Evolutionary conservation across 1,140 invertebrate genomes (phyloP).

Genomic region (Arion vulgaris): DNA sequence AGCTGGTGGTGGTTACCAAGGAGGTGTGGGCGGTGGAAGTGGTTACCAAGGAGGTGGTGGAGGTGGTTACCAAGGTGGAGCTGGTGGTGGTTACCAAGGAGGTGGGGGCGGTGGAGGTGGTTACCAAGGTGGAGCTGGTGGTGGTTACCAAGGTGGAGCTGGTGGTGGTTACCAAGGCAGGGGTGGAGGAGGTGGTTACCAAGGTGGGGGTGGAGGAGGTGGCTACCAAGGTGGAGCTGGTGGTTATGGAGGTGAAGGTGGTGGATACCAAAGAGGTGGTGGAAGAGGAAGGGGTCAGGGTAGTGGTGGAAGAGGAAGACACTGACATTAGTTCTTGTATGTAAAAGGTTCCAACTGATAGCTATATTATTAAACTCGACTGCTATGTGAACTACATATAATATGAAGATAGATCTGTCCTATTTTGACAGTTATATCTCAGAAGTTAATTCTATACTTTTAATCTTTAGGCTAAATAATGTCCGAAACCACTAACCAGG

Average conservation of each 20-base stretch:
- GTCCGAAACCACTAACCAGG: no score
- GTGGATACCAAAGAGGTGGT: neutral
- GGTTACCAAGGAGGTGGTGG: neutral
- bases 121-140: neutral
- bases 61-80: neutral
- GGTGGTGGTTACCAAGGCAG: neutral
- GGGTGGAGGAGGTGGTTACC: neutral
- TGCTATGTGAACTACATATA: no score
- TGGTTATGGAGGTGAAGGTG: conserved; percentile 8
- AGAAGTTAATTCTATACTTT: no score
- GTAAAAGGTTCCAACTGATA: no score
- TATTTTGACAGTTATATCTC: no score
- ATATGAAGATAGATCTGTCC: no score
- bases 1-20: conserved; percentile 7
- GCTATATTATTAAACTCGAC: no score
- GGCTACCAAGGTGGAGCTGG: conserved; percentile 9
- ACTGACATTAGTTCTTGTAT: conserved; percentile 5
- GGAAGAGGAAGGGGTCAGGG: conserved; percentile 1
- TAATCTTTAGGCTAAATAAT: no score
- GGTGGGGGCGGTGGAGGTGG: neutral
- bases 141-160: neutral
- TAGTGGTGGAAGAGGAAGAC: conserved; percentile 27
- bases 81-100: neutral
- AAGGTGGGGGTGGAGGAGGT: neutral
- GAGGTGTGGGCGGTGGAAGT: conserved; percentile 12